Conservation (phyloP, 2,113 vertebrate species). For the Agapornis roseicollis region DNA sequence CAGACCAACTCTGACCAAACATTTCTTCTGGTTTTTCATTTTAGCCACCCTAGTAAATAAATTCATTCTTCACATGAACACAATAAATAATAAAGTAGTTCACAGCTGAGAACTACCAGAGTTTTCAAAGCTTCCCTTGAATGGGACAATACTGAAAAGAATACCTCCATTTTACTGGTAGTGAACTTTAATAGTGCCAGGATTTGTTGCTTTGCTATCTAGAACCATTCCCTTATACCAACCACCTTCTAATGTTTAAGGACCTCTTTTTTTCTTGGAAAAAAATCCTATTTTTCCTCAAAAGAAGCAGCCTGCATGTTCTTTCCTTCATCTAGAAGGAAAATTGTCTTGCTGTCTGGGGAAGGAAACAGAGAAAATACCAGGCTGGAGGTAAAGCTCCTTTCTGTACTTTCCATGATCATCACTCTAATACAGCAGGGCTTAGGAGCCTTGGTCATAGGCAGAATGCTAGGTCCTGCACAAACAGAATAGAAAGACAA, state of each 20-base stretch:
- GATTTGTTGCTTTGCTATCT: background rate
- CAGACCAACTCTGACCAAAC: background rate
- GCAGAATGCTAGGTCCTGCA: background rate
- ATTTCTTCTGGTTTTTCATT: slow-evolving; percentile 9
- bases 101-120: background rate
- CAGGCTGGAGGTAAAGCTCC: background rate
- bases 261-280: background rate
- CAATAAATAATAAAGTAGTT: no score
- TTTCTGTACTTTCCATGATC: background rate
- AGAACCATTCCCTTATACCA: background rate
- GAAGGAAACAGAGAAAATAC: background rate
- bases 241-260: background rate
- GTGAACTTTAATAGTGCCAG: background rate
- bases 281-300: background rate
- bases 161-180: background rate
- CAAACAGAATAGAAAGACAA: background rate
- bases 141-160: background rate
- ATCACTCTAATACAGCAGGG: background rate
- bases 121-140: background rate
- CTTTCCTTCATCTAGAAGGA: background rate
- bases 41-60: background rate
- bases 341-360: background rate
- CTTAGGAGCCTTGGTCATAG: background rate
- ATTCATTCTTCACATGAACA: background rate
- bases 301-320: background rate